A percentile compares a stretch with the other conserved stretches of the same genome.
phyloP scores from a whole-genome alignment of 1,140 invertebrate genomes.

The Bombus terrestris region DNA sequence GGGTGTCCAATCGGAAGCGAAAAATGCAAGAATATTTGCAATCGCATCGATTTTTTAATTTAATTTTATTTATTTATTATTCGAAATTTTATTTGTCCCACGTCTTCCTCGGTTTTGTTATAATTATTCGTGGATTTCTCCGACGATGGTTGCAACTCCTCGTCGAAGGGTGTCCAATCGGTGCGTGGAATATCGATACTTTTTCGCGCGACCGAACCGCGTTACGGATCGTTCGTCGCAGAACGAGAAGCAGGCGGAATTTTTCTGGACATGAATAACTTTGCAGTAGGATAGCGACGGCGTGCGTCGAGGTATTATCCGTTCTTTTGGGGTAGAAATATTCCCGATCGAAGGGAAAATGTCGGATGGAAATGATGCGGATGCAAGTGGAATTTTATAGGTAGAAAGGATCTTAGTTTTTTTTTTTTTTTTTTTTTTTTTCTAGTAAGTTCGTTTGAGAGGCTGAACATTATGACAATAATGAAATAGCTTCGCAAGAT shows the following conservation, averaged over 20 bases:
- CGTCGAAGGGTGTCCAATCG: neutral
- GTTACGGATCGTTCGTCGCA: neutral
- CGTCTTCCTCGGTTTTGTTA: neutral
- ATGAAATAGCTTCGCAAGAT: neutral
- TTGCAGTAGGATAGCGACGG: neutral
- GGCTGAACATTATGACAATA: neutral
- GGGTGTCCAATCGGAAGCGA: neutral
- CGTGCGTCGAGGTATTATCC: neutral
- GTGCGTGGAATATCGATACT: slow-evolving; percentile 25
- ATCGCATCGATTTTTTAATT: too few relatives aligned
- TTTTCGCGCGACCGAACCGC: slow-evolving; percentile 3
- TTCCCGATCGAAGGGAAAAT: neutral
- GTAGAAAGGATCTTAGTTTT: too few relatives aligned
- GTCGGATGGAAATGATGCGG: neutral
- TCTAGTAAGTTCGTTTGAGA: neutral
- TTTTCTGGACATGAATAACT: slow-evolving; percentile 7
- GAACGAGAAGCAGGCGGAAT: neutral
- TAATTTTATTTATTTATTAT: too few relatives aligned
- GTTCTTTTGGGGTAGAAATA: neutral
- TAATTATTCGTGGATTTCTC: neutral
- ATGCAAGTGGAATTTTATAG: neutral
- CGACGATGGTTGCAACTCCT: neutral
- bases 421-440: too few relatives aligned
- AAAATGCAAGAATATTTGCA: neutral
- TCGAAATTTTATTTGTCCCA: neutral